Conservation (phyloP, 2,888 invertebrate species). For the Cepaea hortensis region DNA sequence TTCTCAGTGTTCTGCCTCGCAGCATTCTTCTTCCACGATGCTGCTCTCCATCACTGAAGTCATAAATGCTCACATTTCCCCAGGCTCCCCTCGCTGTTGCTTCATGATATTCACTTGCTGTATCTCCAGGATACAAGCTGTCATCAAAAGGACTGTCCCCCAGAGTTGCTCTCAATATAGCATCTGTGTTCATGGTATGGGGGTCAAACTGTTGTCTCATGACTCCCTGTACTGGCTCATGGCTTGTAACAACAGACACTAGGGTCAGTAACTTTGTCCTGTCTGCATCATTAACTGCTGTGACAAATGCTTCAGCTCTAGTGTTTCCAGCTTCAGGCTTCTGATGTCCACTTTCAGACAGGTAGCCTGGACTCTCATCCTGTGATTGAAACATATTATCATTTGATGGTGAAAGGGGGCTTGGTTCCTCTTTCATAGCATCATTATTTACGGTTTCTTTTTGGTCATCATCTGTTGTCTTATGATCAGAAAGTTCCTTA, state of each 20-base stretch:
- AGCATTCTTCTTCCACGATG: not conserved
- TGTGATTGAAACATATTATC: not conserved
- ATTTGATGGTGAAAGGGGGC: too few relatives aligned
- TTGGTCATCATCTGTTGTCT: too few relatives aligned
- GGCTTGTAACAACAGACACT: conserved; percentile 11
- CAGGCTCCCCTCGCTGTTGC: not conserved
- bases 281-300: conserved; percentile 11
- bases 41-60: not conserved
- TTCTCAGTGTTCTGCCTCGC: not conserved
- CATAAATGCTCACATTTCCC: conserved; percentile 27
- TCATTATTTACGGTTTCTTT: not conserved
- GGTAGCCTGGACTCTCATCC: not conserved
- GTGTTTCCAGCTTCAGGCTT: conserved; percentile 5
- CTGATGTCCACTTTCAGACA: not conserved
- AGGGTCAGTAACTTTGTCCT: not conserved
- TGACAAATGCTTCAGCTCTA: not conserved
- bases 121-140: not conserved
- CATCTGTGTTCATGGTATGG: not conserved
- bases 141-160: conserved; percentile 21
- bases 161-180: conserved; percentile 8
- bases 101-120: not conserved
- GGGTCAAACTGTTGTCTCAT: not conserved
- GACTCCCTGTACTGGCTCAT: not conserved
- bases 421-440: not conserved
- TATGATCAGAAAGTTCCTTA: too few relatives aligned